Evolutionary conservation across 2,797 vertebrate species (phyloP).

Genomic region (Cephalopachus bancanus): DNA sequence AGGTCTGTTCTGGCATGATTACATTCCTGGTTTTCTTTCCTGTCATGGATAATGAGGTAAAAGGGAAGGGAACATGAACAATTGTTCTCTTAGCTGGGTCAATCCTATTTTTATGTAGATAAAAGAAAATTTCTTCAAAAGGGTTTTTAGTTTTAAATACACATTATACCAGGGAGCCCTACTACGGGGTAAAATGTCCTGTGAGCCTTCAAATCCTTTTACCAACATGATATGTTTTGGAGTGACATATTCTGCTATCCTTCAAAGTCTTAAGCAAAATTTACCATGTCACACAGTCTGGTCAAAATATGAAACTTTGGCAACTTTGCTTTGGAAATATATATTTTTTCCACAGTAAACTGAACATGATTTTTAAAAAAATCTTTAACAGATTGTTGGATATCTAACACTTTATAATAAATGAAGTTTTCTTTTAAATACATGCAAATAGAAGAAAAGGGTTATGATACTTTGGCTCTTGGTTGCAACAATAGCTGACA

Average conservation of each 20-base stretch:
- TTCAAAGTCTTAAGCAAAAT: neutral
- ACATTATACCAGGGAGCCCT: too few relatives aligned
- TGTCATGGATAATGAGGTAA: too few relatives aligned
- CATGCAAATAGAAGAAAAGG: neutral
- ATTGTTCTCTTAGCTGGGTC: too few relatives aligned
- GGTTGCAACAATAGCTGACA: neutral
- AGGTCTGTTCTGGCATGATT: too few relatives aligned
- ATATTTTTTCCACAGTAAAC: neutral
- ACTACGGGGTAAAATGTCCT: too few relatives aligned
- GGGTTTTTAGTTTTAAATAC: too few relatives aligned
- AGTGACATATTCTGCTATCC: neutral
- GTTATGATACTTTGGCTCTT: neutral
- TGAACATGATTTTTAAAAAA: neutral
- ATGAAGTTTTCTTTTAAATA: neutral
- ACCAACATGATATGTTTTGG: neutral
- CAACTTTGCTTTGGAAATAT: neutral
- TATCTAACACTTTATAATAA: neutral
- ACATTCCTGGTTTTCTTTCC: too few relatives aligned
- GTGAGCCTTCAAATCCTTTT: neutral
- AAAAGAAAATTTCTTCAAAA: too few relatives aligned
- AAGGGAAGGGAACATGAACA: too few relatives aligned
- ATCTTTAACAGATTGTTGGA: neutral
- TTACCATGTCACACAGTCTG: neutral
- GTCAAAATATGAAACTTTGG: constrained; percentile 7
- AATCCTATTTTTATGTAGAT: too few relatives aligned